Percentiles rank a stretch among this genome's conserved stretches.
Evolutionary conservation across 2,888 invertebrate genomes (phyloP).

Genomic region (Matsumyia berberina): DNA sequence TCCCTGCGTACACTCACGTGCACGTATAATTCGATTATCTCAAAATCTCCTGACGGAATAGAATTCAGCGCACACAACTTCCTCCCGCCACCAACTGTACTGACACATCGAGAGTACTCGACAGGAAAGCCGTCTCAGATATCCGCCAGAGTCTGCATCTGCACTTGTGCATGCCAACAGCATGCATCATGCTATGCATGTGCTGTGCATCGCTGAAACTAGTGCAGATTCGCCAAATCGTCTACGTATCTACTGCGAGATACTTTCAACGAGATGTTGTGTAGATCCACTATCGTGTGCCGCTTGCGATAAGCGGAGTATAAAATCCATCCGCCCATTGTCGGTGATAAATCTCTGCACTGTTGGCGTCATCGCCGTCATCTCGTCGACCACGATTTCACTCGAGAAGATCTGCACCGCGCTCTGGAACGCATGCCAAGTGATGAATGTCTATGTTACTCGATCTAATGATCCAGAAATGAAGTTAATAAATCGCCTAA

Average conservation of each 20-base stretch:
- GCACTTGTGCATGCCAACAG: slow-evolving; percentile 68
- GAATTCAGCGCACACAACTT: slow-evolving; percentile 19
- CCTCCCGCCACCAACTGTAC: slow-evolving; percentile 6
- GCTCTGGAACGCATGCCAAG: slow-evolving; percentile 77
- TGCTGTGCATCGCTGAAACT: slow-evolving; percentile 38
- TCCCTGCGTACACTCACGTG: neutral
- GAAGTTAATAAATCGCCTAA: slow-evolving; percentile 83
- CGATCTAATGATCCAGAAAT: slow-evolving; percentile 84
- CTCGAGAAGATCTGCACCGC: slow-evolving; percentile 38
- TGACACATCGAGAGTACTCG: slow-evolving; percentile 19
- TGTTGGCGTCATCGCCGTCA: slow-evolving; percentile 72
- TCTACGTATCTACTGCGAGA: slow-evolving; percentile 60
- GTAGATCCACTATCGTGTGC: slow-evolving; percentile 58
- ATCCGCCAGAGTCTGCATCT: slow-evolving; percentile 52
- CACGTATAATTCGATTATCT: slow-evolving; percentile 32
- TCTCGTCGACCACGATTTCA: slow-evolving; percentile 61
- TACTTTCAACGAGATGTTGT: slow-evolving; percentile 66
- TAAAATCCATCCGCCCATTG: slow-evolving; percentile 72
- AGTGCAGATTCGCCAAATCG: slow-evolving; percentile 60
- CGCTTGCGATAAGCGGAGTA: slow-evolving; percentile 61
- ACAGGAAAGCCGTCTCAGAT: slow-evolving; percentile 46
- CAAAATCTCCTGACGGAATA: slow-evolving; percentile 22
- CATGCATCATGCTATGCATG: slow-evolving; percentile 48
- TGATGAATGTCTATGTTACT: slow-evolving; percentile 83
- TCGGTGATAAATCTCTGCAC: slow-evolving; percentile 72